Base-by-base conservation (phyloP, 2,888 invertebrate genomes). In the Lutraria lutraria region DNA sequence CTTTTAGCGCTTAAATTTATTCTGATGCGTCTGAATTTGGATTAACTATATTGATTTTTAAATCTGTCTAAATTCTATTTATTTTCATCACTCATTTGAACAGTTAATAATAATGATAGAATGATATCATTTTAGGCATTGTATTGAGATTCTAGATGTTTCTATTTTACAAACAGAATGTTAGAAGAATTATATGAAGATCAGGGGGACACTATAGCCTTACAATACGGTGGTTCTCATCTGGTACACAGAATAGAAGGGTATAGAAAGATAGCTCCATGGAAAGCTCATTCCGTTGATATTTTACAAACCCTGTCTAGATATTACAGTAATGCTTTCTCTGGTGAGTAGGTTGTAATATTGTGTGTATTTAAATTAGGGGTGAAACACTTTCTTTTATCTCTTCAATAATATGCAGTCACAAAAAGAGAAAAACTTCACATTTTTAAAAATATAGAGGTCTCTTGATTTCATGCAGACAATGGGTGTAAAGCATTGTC, bases 141-240 rank as follows among this genome's bases (percentile, higher is more conserved):
- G 56, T 56, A 12, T 56, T 56, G 15, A 16, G 19, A 56, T 8
- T 4, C 25, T 25, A 10, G 12, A 0, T 60, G 15, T 60, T 19
- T n/a, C 8, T 25, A n/a, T 68, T 25, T 68, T 12, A 43, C 8
- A 4, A 4, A 21, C 90, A 96, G 99, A 90, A 98, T 99, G 97
- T 97, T 99, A 86, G 99, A 99, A 97, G 98, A 98, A 94, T 97
- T 99, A 88, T 99, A 99, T 96, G 99, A 99, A 97, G 99, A 99
- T 96, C 99, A 99, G 95, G 99, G 99, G 0, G 99, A 99, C 97
- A 99, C 99, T 0, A 97, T 99, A 92, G 99, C 99, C 0, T 97
- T 99, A 92, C 99, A 99, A 95, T 99, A 99, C 96, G 99, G 99
- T 0, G 99, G 99, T 10, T 99, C 99, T 0, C 99, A 99, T 96